Evolutionary conservation across 2,888 invertebrate species (phyloP).

Genomic region (Microctonus hyperodae): DNA sequence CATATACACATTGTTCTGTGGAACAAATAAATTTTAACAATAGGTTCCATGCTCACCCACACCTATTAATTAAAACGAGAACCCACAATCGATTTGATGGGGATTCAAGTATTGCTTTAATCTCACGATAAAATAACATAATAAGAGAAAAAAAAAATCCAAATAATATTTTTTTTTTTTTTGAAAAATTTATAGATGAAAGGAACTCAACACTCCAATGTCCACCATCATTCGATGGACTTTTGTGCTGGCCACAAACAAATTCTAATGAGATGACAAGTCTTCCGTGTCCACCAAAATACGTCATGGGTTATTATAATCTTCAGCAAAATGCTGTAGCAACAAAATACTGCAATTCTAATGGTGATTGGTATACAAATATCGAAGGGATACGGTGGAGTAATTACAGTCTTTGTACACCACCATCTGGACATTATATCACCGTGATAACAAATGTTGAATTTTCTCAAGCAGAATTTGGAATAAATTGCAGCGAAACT

Average conservation of each 20-base stretch:
- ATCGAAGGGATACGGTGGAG: slow-evolving; percentile 61
- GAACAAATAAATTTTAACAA: neutral
- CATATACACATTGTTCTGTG: neutral
- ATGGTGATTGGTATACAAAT: slow-evolving; percentile 64
- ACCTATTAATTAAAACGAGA: neutral
- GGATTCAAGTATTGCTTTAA: neutral
- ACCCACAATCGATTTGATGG: no score
- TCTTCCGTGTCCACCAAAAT: slow-evolving; percentile 62
- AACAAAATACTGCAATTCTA: slow-evolving; percentile 63
- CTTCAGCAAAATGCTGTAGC: slow-evolving; percentile 49
- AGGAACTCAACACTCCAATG: slow-evolving; percentile 51
- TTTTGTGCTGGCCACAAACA: slow-evolving; percentile 66
- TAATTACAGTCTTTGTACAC: slow-evolving; percentile 65
- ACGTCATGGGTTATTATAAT: slow-evolving; percentile 37
- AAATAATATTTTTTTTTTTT: neutral
- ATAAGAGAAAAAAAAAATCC: neutral
- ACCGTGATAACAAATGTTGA: slow-evolving; percentile 50
- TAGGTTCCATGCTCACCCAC: neutral
- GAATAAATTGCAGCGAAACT: slow-evolving; percentile 45
- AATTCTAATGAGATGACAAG: slow-evolving; percentile 59
- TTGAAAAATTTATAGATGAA: slow-evolving; percentile 26
- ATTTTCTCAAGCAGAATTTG: slow-evolving; percentile 36
- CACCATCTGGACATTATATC: slow-evolving; percentile 45
- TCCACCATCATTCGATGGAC: slow-evolving; percentile 65
- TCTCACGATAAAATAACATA: no score